Percentiles rank a stretch among this genome's conserved stretches.
Conservation (phyloP, 2,113 vertebrate genomes). For the Aphyosemion australe region DNA sequence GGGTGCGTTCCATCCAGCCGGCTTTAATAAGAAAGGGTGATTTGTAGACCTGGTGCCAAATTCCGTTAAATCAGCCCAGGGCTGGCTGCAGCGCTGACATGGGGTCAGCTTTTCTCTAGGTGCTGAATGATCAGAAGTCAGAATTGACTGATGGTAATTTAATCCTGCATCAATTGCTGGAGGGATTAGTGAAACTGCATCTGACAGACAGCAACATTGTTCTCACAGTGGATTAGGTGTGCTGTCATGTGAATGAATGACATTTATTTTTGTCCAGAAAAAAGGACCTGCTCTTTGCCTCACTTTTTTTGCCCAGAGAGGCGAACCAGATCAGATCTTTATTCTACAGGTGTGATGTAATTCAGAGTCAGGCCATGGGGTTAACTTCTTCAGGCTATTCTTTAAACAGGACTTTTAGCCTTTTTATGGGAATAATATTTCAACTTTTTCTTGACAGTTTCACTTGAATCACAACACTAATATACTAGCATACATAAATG, state of each 20-base stretch:
- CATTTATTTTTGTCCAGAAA: slow-evolving; percentile 8
- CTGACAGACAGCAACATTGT: slow-evolving; percentile 44
- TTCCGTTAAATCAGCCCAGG: slow-evolving; percentile 58
- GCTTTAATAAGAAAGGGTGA: slow-evolving; percentile 21
- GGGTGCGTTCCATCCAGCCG: slow-evolving; percentile 24
- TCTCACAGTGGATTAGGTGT: slow-evolving; percentile 57
- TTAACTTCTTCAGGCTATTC: background rate
- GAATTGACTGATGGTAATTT: slow-evolving; percentile 60
- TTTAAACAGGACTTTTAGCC: too few species aligned
- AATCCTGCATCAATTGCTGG: slow-evolving; percentile 47
- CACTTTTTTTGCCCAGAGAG: slow-evolving; percentile 17
- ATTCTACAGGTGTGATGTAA: slow-evolving; percentile 29
- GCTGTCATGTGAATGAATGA: slow-evolving; percentile 58
- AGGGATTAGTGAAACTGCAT: slow-evolving; percentile 63
- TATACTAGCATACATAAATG: too few species aligned
- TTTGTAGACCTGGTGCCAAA: slow-evolving; percentile 60
- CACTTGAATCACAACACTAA: too few species aligned
- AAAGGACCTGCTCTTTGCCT: background rate
- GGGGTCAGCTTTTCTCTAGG: slow-evolving; percentile 42
- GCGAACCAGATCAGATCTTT: slow-evolving; percentile 17
- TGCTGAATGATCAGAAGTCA: slow-evolving; percentile 58
- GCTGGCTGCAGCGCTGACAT: slow-evolving; percentile 27
- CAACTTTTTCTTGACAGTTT: too few species aligned
- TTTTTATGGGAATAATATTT: too few species aligned
- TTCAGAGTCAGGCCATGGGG: slow-evolving; percentile 12